These are phyloP conservation scores for Orchesella cincta DNA, from an alignment of 1,140 invertebrate genomes.

Conservation along the genomic window DNA sequence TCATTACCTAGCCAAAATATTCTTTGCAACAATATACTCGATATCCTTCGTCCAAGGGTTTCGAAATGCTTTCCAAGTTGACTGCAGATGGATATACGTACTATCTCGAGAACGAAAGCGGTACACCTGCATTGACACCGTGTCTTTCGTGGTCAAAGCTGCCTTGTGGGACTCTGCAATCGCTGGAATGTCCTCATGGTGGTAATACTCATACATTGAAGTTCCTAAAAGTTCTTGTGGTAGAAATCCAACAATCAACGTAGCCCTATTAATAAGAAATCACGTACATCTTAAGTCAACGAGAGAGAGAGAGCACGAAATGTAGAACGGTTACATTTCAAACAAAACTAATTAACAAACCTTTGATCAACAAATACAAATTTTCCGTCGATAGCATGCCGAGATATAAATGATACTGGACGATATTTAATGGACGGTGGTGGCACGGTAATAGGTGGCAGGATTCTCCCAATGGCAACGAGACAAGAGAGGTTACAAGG, in stretches of 20 bases:
- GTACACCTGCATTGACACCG: slow-evolving; percentile 66
- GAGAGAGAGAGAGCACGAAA: too few relatives aligned
- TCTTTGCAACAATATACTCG: slow-evolving; percentile 83
- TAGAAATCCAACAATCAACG: slow-evolving; percentile 82
- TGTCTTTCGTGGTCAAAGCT: slow-evolving; percentile 68
- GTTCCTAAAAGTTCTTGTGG: slow-evolving; percentile 90
- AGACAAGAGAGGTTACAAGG: slow-evolving; percentile 80
- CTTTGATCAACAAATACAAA: slow-evolving; percentile 70
- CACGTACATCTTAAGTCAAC: too few relatives aligned
- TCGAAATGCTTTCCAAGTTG: slow-evolving; percentile 81
- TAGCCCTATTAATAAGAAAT: too few relatives aligned
- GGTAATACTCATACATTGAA: slow-evolving; percentile 91
- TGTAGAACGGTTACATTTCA: too few relatives aligned
- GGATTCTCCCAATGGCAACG: slow-evolving; percentile 75
- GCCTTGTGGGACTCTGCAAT: slow-evolving; percentile 83
- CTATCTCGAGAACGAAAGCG: slow-evolving; percentile 78
- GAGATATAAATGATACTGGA: slow-evolving; percentile 68
- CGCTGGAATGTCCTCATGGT: slow-evolving; percentile 76
- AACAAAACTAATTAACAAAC: too few relatives aligned
- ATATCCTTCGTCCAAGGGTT: slow-evolving; percentile 92
- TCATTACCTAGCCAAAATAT: slow-evolving; percentile 58
- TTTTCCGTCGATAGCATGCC: slow-evolving; percentile 64
- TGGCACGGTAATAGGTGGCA: slow-evolving; percentile 58
- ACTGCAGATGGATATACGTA: slow-evolving; percentile 71
- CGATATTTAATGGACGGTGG: slow-evolving; percentile 58